Evolutionary conservation across 2,888 invertebrate genomes (phyloP), one percentile per base, ranked within the genome.

Genomic region (Synanthedon myopaeformis): DNA sequence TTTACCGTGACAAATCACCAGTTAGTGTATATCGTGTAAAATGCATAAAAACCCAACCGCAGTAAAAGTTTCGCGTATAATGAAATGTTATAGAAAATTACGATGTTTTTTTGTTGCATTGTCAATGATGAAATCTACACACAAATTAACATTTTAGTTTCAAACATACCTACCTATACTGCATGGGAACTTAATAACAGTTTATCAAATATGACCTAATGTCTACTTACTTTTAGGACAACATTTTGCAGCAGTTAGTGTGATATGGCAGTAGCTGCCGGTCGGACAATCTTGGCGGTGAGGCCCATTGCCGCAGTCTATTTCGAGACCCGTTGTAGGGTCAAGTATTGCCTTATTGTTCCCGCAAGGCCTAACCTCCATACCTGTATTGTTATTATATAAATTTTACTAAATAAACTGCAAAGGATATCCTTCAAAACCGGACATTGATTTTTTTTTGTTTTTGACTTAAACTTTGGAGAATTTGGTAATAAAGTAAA

Each of bases 261-360:
- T 94, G 71, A 94, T 93, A 81, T 96, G 96, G 78, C 96, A 96
- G 82, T 96, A 96, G 73, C 92, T 93, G 64, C 93, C 93, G 51
- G 92, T 91, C 13, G 96, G 96, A 74, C 96, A 96, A 74, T 93
- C 93, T 76, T 92, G 92, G 51, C 94, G 89, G 66, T 92, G 91
- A 4, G 92, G 92, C 41, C 94, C 94, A 69, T 92, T 93, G 56
- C 94, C 94, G 77, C 96, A 96, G 82, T 94, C 93, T 70, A 94
- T 91, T 78, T 96, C 95, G 59, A 90, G 89, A 51, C 91, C 92
- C 51, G 93, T 93, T 42, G 83, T 76, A 51, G 90, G 88, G 79
- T 95, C 93, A 57, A 91, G 81, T 73, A 96, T 84, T 12, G 96
- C 95, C 63, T 91, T 89, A 62, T 91, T 89, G 70, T 92, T 93